A percentile compares a stretch with the other conserved stretches of the same genome.
Conservation (phyloP, 2,797 vertebrate genomes). For the Lophotriccus pileatus region DNA sequence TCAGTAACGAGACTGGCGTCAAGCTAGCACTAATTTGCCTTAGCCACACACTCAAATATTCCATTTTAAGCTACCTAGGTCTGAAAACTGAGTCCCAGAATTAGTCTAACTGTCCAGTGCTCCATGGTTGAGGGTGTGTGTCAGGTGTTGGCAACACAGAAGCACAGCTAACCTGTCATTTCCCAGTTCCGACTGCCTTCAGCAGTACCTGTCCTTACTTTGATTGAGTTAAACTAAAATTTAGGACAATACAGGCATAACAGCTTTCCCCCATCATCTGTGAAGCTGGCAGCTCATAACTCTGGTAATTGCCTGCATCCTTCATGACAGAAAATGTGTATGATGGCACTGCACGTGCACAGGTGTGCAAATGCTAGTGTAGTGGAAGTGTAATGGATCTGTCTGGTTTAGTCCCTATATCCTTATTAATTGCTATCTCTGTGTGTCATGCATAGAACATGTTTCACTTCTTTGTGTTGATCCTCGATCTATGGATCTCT, state of each 20-base stretch:
- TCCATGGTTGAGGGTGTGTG: background rate
- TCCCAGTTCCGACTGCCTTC: background rate
- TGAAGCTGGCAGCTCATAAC: background rate
- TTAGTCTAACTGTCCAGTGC: background rate
- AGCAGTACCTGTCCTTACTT: background rate
- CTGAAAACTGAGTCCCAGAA: background rate
- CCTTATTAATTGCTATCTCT: background rate
- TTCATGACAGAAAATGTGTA: background rate
- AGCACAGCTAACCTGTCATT: background rate
- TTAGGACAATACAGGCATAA: background rate
- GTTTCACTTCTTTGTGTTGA: conserved; percentile 7
- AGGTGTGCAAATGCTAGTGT: background rate
- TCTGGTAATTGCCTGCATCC: background rate
- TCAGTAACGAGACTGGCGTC: background rate
- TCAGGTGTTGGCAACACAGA: background rate
- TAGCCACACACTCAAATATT: background rate
- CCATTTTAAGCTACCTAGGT: background rate
- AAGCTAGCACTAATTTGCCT: background rate
- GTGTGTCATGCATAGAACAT: background rate
- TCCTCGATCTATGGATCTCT: background rate
- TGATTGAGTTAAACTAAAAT: background rate
- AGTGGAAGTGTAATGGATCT: background rate
- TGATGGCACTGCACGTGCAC: background rate
- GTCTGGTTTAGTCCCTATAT: background rate
- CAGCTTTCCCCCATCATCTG: background rate